Evolutionary conservation across 1,140 invertebrate species (phyloP).

Genomic region (Diachasma alloeum): DNA sequence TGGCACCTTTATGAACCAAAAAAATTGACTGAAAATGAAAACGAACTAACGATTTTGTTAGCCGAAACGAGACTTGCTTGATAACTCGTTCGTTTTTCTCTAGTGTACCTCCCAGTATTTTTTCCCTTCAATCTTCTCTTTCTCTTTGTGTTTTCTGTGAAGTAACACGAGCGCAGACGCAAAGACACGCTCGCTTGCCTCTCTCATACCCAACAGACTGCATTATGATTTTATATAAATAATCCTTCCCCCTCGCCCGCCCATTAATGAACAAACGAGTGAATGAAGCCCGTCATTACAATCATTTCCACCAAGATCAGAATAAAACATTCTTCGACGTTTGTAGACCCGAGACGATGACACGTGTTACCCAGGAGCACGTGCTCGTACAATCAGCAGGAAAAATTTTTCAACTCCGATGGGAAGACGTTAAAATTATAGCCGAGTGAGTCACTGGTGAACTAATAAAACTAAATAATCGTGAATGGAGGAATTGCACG

Average conservation of each 20-base stretch:
- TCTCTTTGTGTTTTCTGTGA: neutral
- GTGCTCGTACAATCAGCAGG: neutral
- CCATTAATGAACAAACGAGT: neutral
- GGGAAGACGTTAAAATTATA: too few relatives aligned
- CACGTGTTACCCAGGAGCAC: neutral
- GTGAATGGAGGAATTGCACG: too few relatives aligned
- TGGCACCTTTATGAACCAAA: too few relatives aligned
- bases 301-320: neutral
- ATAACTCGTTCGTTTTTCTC: too few relatives aligned
- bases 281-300: neutral
- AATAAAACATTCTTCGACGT: neutral
- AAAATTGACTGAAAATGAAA: too few relatives aligned
- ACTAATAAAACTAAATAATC: too few relatives aligned
- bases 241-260: neutral
- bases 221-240: constrained; percentile 1
- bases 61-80: too few relatives aligned
- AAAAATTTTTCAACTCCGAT: neutral
- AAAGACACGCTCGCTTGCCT: neutral
- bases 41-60: too few relatives aligned
- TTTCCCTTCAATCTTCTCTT: neutral
- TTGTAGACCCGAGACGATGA: neutral
- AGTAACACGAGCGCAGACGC: constrained; percentile 2
- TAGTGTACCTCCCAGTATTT: neutral
- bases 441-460: too few relatives aligned
- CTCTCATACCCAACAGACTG: neutral